These are phyloP conservation scores for Bombus picipes DNA, from an alignment of 1,140 invertebrate genomes.

Conservation along the genomic window DNA sequence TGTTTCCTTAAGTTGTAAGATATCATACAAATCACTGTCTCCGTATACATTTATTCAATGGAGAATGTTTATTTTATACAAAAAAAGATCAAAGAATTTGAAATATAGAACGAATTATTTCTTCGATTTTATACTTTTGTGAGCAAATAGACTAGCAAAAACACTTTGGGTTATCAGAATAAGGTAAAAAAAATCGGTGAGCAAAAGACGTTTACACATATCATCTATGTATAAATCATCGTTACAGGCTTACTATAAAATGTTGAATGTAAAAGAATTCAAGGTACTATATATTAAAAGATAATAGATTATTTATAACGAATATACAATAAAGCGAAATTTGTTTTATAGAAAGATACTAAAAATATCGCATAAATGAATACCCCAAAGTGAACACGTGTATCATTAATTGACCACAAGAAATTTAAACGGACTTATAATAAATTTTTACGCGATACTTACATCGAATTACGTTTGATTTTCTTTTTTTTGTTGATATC, in stretches of 20 bases:
- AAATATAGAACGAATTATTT: conserved; percentile 13
- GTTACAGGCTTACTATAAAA: background rate
- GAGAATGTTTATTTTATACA: conserved; percentile 10
- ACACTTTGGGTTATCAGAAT: conserved; percentile 18
- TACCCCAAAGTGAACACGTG: conserved; percentile 47
- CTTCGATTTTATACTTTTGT: conserved; percentile 21
- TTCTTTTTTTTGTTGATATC: conserved; percentile 41
- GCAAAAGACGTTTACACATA: background rate
- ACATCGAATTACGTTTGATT: conserved; percentile 57
- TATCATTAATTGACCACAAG: conserved; percentile 42
- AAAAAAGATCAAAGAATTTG: conserved; percentile 11
- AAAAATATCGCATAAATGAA: conserved; percentile 38
- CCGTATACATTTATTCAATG: conserved; percentile 30
- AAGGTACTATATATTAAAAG: conserved; percentile 3
- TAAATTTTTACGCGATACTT: conserved; percentile 48
- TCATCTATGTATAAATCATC: conserved; percentile 8
- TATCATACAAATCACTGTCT: conserved; percentile 35
- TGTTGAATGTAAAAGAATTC: background rate
- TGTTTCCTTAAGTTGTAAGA: conserved; percentile 30
- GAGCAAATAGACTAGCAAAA: conserved; percentile 26
- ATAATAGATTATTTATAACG: background rate
- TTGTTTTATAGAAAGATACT: background rate
- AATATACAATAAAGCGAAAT: conserved; percentile 8
- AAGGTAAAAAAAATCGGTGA: background rate
- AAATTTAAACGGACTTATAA: conserved; percentile 38